phyloP scores from a whole-genome alignment of 1,140 invertebrate species.

The Euura lappo region DNA sequence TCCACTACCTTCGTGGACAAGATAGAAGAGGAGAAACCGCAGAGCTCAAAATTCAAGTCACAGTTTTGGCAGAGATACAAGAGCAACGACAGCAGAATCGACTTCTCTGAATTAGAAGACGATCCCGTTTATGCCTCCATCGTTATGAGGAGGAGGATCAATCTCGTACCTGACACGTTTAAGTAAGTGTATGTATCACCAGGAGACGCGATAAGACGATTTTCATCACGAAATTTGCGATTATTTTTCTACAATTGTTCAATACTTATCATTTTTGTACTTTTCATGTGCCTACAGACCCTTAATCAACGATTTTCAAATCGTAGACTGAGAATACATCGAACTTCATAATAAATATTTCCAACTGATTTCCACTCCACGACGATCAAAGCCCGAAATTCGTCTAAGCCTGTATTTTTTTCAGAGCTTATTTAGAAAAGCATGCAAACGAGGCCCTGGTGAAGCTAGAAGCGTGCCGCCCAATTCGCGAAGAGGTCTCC shows the following conservation, averaged over 20 bases:
- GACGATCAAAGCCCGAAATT: too few species aligned
- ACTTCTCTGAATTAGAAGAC: conserved; percentile 63
- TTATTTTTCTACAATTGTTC: too few species aligned
- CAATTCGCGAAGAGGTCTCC: conserved; percentile 71
- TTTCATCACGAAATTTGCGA: not conserved
- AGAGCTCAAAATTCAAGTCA: conserved; percentile 34
- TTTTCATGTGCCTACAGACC: not conserved
- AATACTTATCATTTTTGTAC: not conserved
- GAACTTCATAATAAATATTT: too few species aligned
- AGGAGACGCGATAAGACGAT: not conserved
- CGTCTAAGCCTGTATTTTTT: conserved; percentile 5
- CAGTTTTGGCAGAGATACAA: conserved; percentile 39
- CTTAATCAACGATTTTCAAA: conserved; percentile 13
- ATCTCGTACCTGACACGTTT: conserved; percentile 59
- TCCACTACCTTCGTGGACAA: conserved; percentile 84
- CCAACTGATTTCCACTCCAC: too few species aligned
- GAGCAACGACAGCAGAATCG: conserved; percentile 40
- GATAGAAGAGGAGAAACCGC: conserved; percentile 56
- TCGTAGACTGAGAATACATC: too few species aligned
- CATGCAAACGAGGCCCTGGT: conserved; percentile 68
- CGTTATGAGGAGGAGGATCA: conserved; percentile 61
- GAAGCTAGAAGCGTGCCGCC: conserved; percentile 65
- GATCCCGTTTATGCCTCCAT: conserved; percentile 62
- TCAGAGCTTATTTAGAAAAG: conserved; percentile 69
- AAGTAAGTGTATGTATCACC: conserved; percentile 44